phyloP scores from a whole-genome alignment of 2,888 invertebrate species.

The Tridacna crocea region DNA sequence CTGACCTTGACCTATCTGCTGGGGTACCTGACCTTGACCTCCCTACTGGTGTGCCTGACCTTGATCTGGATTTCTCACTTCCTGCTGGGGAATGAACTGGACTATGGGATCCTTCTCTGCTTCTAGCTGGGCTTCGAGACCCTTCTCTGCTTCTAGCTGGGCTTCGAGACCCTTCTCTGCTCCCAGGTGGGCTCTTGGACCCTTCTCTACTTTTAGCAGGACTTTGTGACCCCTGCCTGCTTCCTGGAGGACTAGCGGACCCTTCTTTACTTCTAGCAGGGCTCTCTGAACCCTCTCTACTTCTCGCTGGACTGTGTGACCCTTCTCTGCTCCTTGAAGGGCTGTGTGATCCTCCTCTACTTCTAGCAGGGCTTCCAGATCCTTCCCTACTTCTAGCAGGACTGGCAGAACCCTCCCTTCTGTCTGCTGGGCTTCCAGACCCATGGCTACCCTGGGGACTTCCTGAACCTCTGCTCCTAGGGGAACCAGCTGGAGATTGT shows the following conservation, averaged over 20 bases:
- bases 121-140: slow-evolving; percentile 48
- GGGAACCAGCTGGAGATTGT: slow-evolving; percentile 21
- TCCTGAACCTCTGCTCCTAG: slow-evolving; percentile 33
- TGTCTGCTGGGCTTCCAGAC: slow-evolving; percentile 23
- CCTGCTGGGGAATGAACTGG: slow-evolving; percentile 47
- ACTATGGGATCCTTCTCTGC: slow-evolving; percentile 56
- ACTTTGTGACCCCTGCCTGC: slow-evolving; percentile 53
- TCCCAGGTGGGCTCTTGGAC: slow-evolving; percentile 55
- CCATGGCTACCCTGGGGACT: slow-evolving; percentile 35
- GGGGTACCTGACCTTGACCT: slow-evolving; percentile 59
- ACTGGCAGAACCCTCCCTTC: slow-evolving; percentile 29
- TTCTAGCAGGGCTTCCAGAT: slow-evolving; percentile 46
- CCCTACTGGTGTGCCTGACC: slow-evolving; percentile 47
- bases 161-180: slow-evolving; percentile 51
- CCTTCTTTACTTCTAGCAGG: slow-evolving; percentile 46
- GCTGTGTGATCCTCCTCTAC: slow-evolving; percentile 52
- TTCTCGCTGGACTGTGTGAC: slow-evolving; percentile 32
- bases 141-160: slow-evolving; percentile 47
- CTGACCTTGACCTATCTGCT: slow-evolving; percentile 49
- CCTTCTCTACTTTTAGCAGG: slow-evolving; percentile 41
- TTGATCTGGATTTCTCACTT: slow-evolving; percentile 52
- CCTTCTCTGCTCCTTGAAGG: slow-evolving; percentile 53
- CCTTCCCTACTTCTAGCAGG: slow-evolving; percentile 37
- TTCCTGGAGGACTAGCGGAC: slow-evolving; percentile 54
- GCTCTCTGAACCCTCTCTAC: slow-evolving; percentile 44